phyloP scores from a whole-genome alignment of 2,113 vertebrate genomes.

The Thinocorus orbignyianus region DNA sequence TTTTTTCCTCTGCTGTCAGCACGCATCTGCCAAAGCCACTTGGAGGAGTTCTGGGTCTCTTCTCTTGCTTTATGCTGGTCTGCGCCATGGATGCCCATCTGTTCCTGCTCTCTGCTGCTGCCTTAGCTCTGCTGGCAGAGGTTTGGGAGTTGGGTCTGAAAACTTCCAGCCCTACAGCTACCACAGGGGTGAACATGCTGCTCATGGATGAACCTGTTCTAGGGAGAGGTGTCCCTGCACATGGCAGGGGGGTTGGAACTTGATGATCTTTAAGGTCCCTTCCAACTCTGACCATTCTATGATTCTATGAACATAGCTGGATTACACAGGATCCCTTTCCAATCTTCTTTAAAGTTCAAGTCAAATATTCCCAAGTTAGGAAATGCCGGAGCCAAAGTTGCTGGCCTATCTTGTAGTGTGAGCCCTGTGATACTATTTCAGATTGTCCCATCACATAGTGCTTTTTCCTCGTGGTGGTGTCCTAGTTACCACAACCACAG shows the following conservation, averaged over 20 bases:
- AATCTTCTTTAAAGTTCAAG: background rate
- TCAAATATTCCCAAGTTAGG: background rate
- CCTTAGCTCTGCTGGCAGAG: background rate
- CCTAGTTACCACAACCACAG: background rate
- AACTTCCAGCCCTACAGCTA: background rate
- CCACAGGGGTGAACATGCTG: background rate
- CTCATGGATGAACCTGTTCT: too few species aligned
- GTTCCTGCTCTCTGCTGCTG: constrained; percentile 44
- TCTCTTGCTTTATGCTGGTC: constrained; percentile 22
- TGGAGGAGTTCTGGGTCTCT: background rate
- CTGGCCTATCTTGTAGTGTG: background rate
- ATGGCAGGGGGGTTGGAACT: too few species aligned
- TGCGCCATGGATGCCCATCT: constrained; percentile 1
- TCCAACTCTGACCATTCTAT: too few species aligned
- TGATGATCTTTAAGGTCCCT: too few species aligned
- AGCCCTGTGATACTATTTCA: background rate
- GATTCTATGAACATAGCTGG: too few species aligned
- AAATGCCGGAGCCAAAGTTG: background rate
- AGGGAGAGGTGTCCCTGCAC: too few species aligned
- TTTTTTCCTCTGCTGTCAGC: constrained; percentile 4
- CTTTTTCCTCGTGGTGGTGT: background rate
- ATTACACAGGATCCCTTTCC: background rate
- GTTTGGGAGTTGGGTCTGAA: background rate
- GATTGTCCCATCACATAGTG: accelerated
- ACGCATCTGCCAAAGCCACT: background rate